These are phyloP conservation scores for Clarias macrocephalus DNA, from an alignment of 2,113 vertebrate genomes.

Conservation along the genomic window DNA sequence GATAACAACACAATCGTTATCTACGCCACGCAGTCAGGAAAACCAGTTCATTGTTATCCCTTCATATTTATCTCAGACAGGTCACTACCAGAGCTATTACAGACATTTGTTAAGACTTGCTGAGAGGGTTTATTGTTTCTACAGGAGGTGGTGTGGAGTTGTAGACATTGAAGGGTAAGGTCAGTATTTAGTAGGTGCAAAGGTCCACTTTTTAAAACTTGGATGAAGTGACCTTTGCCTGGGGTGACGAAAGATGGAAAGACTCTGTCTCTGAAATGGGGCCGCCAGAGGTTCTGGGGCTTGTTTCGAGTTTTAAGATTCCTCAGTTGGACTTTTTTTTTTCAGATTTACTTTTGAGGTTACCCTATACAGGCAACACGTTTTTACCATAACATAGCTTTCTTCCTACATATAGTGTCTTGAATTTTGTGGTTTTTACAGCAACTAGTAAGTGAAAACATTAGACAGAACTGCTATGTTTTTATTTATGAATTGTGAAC, in stretches of 20 bases:
- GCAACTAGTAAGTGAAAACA: background rate
- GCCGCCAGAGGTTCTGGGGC: background rate
- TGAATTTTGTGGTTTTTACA: background rate
- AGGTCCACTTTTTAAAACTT: constrained; percentile 36
- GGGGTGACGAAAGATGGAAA: constrained; percentile 48
- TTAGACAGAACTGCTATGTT: background rate
- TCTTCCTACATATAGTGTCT: background rate
- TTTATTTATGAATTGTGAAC: background rate
- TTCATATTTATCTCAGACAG: background rate
- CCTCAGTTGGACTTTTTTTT: background rate
- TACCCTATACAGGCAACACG: background rate
- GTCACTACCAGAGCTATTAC: background rate
- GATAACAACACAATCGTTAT: background rate
- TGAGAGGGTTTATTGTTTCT: constrained; percentile 41
- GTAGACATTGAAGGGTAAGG: background rate
- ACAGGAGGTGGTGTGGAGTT: constrained; percentile 21
- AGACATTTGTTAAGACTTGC: constrained; percentile 30
- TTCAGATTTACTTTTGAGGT: background rate
- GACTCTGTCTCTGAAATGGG: constrained; percentile 48
- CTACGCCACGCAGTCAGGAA: background rate
- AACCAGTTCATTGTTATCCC: background rate
- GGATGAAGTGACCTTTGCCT: constrained; percentile 55
- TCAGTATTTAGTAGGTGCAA: constrained; percentile 5
- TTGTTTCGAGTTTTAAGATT: background rate
- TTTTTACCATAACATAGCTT: background rate